Base-by-base conservation (phyloP, 1,140 invertebrate species). In the Subanguina moxae region DNA sequence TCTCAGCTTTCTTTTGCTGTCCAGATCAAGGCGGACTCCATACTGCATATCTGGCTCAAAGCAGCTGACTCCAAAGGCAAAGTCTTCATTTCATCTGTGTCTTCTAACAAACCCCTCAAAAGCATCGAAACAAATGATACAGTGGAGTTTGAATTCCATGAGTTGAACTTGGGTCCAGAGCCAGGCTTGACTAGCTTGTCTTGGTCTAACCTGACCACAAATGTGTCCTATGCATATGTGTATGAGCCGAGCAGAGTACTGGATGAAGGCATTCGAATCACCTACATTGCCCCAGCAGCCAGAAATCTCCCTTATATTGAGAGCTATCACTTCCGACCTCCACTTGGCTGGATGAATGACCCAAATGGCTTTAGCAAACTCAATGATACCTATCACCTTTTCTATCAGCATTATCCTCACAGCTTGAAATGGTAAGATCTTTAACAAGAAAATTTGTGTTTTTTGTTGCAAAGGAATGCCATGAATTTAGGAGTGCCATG, bases 261-360 rank as follows among this genome's bases (percentile, higher is more conserved):
- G 25, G 61, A 66, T 23, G 38, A 46, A 17, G 66, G 66, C 19
- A 68, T 68, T 23, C 32, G 66, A 25, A 57, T 58, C 27, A 43
- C 23, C 58, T 68, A 61, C 23, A n/a, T 65, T 52, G 0, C 66
- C 7, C 42, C 58, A 28, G 61, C 42, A 0, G 66, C 66, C 21
- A 45, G 46, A 13, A 62, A 38, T 65, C 57, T 58, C 32, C 58
- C 65, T 42, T 38, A 64, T 48, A 43, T 25, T 13, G 66, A 68
- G 30, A 45, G 61, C n/a, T 68, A 68, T 56, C 66, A 68, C 52
- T 68, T 68, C 38, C 61, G 66, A 3, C 66, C 66, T 56, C 66
- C 66, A 30, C 25, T 65, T 38, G 66, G 66, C 0, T 68, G 66
- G 66, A 68, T 68, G 66, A 68, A 68, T 52, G 66, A 68, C 45